Evolutionary conservation across 2,113 vertebrate species (phyloP), one percentile per base, ranked within the genome.

Genomic region (Empidonax alnorum): DNA sequence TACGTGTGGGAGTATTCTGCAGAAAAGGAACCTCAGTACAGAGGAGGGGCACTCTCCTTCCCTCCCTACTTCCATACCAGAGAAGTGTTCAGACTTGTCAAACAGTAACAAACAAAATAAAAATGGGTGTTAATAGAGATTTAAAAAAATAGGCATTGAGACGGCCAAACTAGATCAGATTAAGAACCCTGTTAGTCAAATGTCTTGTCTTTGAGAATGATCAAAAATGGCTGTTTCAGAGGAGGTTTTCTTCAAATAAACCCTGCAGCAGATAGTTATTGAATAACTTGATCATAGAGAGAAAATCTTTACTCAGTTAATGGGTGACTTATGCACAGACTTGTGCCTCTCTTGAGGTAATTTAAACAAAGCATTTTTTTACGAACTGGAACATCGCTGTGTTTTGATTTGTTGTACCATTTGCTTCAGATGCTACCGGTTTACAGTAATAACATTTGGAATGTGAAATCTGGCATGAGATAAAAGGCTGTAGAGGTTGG

Each of bases 71-170:
- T 77, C 65, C 68, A 86, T 46, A 50, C 52, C 73, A 92, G 42
- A 71, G 56, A 17, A 87, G 30, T 84, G 94, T 84, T 95, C 76
- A 95, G 94, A 89, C 93, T 94, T 93, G 93, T 61, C 76, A 81
- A 92, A 78, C n/a, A 23, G 12, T 39, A 81, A 86, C 56, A 74
- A 94, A 90, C 72, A 77, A 71, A 73, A 47, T 46, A 67, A 80
- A 86, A 93, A 67, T 2, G 18, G 50, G 56, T 2, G 1, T 84
- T 95, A 90, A 81, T 31, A 76, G 53, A 90, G 35, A 28, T 50
- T 55, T 72, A 30, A 13, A 69, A 84, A 49, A 68, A 37, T 2
- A 68, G 35, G 49, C 21, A 14, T 20, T 25, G 69, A 72, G 84
- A 47, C 1, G 6, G 74, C 47, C 69, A 55, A 87, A 78, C 41